A percentile compares a stretch with the other conserved stretches of the same genome.
These are phyloP conservation scores for Takifugu rubripes DNA, from an alignment of 2,797 vertebrate genomes.

Conservation along the genomic window DNA sequence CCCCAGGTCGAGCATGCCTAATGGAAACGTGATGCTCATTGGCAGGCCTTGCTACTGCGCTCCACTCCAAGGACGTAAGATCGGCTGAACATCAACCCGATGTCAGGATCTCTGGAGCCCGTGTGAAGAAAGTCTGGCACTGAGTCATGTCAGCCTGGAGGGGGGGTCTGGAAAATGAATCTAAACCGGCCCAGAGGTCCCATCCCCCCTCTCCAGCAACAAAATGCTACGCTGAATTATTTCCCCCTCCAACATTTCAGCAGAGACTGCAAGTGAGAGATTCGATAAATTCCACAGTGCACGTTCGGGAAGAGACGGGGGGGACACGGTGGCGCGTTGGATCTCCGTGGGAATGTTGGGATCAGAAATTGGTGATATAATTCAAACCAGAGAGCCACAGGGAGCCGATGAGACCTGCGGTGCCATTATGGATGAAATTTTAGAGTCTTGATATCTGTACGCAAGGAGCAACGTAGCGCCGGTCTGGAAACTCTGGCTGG, in stretches of 20 bases:
- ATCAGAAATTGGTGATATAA: conserved; percentile 20
- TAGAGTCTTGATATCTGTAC: no score
- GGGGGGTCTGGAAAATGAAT: conserved; percentile 60
- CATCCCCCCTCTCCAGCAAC: conserved; percentile 39
- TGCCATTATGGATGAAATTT: conserved; percentile 15
- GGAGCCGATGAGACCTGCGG: conserved; percentile 40
- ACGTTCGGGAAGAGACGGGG: no score
- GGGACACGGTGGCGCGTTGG: conserved; percentile 3
- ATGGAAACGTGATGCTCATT: conserved; percentile 68
- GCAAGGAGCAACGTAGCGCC: no score
- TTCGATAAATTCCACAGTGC: no score
- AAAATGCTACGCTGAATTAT: conserved; percentile 62
- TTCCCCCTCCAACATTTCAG: conserved; percentile 8
- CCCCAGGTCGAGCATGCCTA: conserved; percentile 60
- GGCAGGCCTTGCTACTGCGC: conserved; percentile 54
- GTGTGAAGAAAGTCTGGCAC: conserved; percentile 52
- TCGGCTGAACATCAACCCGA: conserved; percentile 66
- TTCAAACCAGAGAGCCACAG: conserved; percentile 51
- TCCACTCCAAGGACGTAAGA: conserved; percentile 57
- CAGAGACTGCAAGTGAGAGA: no score
- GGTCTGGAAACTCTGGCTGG: conserved; percentile 14
- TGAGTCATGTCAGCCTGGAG: conserved; percentile 25
- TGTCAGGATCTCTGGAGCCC: conserved; percentile 68
- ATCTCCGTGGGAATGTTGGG: conserved; percentile 16
- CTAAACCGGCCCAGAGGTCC: conserved; percentile 40